Evolutionary conservation across 2,888 invertebrate genomes (phyloP).

Genomic region (Chydorus sphaericus): DNA sequence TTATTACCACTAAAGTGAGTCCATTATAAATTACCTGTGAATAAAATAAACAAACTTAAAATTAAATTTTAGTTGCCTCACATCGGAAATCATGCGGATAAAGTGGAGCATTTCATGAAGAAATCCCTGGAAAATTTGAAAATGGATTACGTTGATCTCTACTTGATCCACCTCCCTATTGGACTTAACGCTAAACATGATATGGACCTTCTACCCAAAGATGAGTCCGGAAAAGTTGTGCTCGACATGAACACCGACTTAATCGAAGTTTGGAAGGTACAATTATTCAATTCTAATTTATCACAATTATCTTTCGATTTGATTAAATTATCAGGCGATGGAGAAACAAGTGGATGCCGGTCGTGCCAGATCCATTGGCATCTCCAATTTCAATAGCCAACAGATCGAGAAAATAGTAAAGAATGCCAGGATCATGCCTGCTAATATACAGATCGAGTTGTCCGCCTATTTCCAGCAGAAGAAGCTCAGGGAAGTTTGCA

Average conservation of each 20-base stretch:
- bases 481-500: constrained; percentile 42
- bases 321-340: constrained; percentile 47
- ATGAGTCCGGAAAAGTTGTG: not conserved
- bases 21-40: not conserved
- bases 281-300: too few relatives aligned
- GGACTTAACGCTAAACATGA: constrained; percentile 30
- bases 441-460: constrained; percentile 50
- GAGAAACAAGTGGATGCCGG: constrained; percentile 52
- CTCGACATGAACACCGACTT: constrained; percentile 51
- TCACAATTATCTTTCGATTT: too few relatives aligned
- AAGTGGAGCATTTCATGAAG: constrained; percentile 49
- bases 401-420: constrained; percentile 53
- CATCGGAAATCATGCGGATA: constrained; percentile 25
- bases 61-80: constrained; percentile 14
- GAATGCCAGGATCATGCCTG: constrained; percentile 34
- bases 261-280: constrained; percentile 56
- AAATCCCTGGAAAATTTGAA: constrained; percentile 51
- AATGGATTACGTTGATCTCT: constrained; percentile 66
- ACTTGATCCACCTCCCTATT: constrained; percentile 64
- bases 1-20: constrained; percentile 28
- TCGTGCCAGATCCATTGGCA: constrained; percentile 57
- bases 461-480: constrained; percentile 64
- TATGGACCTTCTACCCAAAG: constrained; percentile 6
- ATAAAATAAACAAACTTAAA: not conserved
- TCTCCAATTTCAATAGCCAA: constrained; percentile 64